A percentile compares a stretch with the other conserved stretches of the same genome.
Evolutionary conservation across 2,888 invertebrate species (phyloP).

Genomic region (Chrysotoxum bicinctum): DNA sequence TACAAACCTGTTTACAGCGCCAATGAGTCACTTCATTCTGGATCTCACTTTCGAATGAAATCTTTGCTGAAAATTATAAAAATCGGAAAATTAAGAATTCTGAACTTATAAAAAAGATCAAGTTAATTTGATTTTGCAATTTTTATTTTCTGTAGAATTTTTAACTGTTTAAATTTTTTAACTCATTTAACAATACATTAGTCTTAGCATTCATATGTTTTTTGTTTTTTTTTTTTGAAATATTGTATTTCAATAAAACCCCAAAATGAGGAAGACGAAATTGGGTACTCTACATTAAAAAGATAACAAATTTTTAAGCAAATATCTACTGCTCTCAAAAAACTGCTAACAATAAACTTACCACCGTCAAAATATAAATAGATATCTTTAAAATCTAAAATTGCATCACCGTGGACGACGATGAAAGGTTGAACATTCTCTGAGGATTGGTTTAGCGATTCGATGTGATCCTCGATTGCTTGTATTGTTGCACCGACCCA

Average conservation of each 20-base stretch:
- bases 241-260: not conserved
- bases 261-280: not conserved
- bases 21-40: not conserved
- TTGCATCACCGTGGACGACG: not conserved
- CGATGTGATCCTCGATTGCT: too few relatives aligned
- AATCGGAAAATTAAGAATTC: not conserved
- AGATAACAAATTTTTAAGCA: too few relatives aligned
- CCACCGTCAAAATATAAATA: not conserved
- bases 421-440: not conserved
- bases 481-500: too few relatives aligned
- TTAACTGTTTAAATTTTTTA: too few relatives aligned
- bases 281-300: not conserved
- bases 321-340: too few relatives aligned
- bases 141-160: too few relatives aligned
- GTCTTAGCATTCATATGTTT: too few relatives aligned
- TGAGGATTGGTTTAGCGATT: not conserved
- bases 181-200: too few relatives aligned
- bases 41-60: not conserved
- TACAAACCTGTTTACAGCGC: constrained; percentile 1
- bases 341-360: not conserved
- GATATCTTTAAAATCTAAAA: not conserved
- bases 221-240: too few relatives aligned
- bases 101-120: too few relatives aligned
- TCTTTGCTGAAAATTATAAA: not conserved
- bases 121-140: too few relatives aligned